These are phyloP conservation scores for Tachina grossa DNA, from an alignment of 2,888 invertebrate species.

Conservation along the genomic window DNA sequence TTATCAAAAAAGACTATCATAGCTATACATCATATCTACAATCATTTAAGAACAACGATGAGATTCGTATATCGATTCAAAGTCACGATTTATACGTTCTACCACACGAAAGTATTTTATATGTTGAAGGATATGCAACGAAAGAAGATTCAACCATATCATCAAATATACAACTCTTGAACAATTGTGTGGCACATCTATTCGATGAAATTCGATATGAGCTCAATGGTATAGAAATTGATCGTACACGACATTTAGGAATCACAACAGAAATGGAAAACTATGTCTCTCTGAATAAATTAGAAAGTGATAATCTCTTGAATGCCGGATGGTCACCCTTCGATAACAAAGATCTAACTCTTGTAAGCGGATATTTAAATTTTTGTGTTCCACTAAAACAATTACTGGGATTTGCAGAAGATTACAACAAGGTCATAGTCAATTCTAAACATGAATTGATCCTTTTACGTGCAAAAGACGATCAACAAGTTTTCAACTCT, in stretches of 20 bases:
- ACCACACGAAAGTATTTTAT: conserved; percentile 1
- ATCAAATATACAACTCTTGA: conserved; percentile 44
- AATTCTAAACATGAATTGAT: conserved; percentile 80
- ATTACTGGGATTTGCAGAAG: conserved; percentile 76
- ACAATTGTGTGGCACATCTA: conserved; percentile 73
- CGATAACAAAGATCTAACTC: conserved; percentile 57
- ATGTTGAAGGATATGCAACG: conserved; percentile 72
- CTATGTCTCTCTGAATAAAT: conserved; percentile 76
- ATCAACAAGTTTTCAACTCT: conserved; percentile 43
- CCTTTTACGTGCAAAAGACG: conserved; percentile 54
- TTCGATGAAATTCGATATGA: conserved; percentile 78
- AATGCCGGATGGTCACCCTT: conserved; percentile 69
- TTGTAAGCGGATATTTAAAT: conserved; percentile 72
- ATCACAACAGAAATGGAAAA: conserved; percentile 78
- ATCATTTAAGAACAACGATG: conserved; percentile 74
- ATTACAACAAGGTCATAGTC: conserved; percentile 77
- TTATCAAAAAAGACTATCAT: conserved; percentile 74
- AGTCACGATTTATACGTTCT: conserved; percentile 72
- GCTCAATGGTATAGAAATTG: conserved; percentile 63
- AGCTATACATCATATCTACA: conserved; percentile 75
- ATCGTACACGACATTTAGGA: conserved; percentile 76
- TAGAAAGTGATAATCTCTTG: conserved; percentile 58
- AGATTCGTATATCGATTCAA: conserved; percentile 70
- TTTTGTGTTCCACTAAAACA: conserved; percentile 77
- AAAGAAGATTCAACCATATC: conserved; percentile 45